Evolutionary conservation across 2,113 vertebrate genomes (phyloP).

Genomic region (Kobus ellipsiprymnus): DNA sequence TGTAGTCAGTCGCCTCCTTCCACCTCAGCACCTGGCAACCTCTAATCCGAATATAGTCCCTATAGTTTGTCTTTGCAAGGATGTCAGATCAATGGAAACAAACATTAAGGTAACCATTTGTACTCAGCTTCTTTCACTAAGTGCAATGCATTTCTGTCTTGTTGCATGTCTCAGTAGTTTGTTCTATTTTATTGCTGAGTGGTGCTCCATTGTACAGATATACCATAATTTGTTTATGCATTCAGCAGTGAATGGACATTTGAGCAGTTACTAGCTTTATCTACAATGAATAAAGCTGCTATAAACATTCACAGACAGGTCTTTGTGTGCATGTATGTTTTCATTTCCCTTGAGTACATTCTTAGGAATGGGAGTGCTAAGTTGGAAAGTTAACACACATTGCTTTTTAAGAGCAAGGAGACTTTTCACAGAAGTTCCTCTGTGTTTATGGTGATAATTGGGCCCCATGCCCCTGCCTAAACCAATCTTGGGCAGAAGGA

Average conservation of each 20-base stretch:
- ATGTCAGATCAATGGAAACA: slow-evolving; percentile 4
- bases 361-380: background rate
- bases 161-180: background rate
- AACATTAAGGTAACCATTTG: background rate
- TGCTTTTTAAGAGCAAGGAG: slow-evolving; percentile 15
- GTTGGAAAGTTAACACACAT: background rate
- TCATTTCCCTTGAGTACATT: slow-evolving; percentile 13
- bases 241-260: slow-evolving; percentile 3
- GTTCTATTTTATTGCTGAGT: background rate
- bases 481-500: slow-evolving; percentile 16
- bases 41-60: background rate
- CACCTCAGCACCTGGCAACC: background rate
- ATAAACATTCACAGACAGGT: slow-evolving; percentile 36
- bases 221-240: slow-evolving; percentile 35
- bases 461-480: background rate
- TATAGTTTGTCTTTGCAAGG: background rate
- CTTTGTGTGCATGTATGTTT: background rate
- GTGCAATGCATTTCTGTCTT: background rate
- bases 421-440: background rate
- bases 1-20: background rate
- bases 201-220: slow-evolving; percentile 9
- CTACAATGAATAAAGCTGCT: slow-evolving; percentile 38
- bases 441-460: background rate
- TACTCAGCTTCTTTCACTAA: slow-evolving; percentile 13
- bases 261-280: slow-evolving; percentile 29